Conservation (phyloP, 35 echinoderm and acorn worm species). For the Apostichopus japonicus region DNA sequence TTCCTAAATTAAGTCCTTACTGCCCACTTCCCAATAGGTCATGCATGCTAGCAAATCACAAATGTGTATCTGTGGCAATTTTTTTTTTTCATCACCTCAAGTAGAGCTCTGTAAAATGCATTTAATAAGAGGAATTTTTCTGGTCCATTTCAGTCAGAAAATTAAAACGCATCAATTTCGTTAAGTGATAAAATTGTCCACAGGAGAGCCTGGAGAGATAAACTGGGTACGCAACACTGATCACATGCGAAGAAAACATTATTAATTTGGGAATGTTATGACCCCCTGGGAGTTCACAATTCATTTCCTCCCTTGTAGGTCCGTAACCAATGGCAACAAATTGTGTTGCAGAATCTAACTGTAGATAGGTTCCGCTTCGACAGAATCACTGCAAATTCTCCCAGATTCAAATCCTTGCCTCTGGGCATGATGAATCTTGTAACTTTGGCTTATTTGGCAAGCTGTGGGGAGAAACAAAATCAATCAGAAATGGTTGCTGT, state of each 20-base stretch:
- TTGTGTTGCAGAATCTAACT: not conserved
- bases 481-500: not conserved
- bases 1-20: too few species aligned
- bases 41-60: too few species aligned
- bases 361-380: too few species aligned
- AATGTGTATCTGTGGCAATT: not conserved
- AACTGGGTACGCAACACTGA: constrained; percentile 13
- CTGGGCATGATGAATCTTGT: not conserved
- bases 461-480: not conserved
- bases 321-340: constrained; percentile 34
- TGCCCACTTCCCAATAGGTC: too few species aligned
- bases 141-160: not conserved
- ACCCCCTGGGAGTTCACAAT: constrained; percentile 9
- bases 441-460: constrained; percentile 17
- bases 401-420: constrained; percentile 13
- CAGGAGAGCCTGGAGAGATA: not conserved
- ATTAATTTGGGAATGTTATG: constrained; percentile 24
- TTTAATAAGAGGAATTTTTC: not conserved
- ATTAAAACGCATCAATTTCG: not conserved
- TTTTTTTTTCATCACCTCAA: not conserved
- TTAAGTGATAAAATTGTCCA: constrained; percentile 23
- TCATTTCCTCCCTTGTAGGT: constrained; percentile 32
- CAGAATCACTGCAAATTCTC: not conserved
- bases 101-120: not conserved
- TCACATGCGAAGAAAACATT: not conserved